Conservation (phyloP, 2,113 vertebrate genomes). For the Aramus guarauna region DNA sequence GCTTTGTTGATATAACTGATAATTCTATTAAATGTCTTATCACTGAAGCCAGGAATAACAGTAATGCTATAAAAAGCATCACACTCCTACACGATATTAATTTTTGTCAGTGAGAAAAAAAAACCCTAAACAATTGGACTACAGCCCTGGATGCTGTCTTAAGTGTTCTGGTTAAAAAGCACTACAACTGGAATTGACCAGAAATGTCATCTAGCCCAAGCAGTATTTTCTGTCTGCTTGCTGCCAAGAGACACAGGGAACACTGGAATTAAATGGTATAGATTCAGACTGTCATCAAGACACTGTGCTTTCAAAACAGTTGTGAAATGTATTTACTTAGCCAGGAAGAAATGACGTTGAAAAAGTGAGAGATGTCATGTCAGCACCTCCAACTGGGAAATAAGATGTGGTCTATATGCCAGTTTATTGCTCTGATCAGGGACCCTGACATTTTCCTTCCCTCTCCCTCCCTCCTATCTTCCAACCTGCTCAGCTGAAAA, state of each 20-base stretch:
- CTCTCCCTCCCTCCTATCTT: not conserved
- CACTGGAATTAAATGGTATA: slow-evolving; percentile 8
- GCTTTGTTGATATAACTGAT: not conserved
- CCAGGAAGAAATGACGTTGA: not conserved
- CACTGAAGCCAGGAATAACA: not conserved
- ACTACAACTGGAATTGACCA: not conserved
- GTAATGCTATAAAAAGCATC: not conserved
- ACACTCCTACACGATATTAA: not conserved
- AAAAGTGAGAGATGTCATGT: slow-evolving; percentile 2
- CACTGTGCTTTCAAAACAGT: not conserved
- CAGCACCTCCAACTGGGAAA: not conserved
- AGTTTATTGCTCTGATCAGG: slow-evolving; percentile 12
- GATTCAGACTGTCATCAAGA: not conserved
- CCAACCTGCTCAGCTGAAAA: not conserved
- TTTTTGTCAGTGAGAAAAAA: not conserved
- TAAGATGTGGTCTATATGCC: not conserved
- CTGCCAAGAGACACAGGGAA: not conserved
- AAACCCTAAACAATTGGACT: not conserved
- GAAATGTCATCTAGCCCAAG: slow-evolving; percentile 15
- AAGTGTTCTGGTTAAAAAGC: slow-evolving; percentile 4
- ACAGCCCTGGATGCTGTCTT: not conserved
- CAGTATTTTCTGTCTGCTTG: slow-evolving; percentile 1
- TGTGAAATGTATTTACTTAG: slow-evolving; percentile 1
- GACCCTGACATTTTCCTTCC: not conserved
- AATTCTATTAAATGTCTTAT: not conserved